These are phyloP conservation scores for Troilus luridus DNA, from an alignment of 2,888 invertebrate species.

Conservation along the genomic window DNA sequence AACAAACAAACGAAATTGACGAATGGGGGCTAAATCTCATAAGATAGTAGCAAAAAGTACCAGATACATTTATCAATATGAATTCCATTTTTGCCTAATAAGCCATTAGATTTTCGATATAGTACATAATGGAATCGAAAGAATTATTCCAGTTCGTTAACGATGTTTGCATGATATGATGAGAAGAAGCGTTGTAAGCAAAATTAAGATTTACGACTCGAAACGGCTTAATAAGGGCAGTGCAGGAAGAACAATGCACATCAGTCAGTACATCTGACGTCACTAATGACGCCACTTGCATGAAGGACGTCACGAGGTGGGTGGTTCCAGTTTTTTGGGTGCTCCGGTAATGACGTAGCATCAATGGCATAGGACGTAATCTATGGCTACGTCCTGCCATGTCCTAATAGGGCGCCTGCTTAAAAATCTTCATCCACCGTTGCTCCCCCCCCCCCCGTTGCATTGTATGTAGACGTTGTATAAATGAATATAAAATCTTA, in stretches of 20 bases:
- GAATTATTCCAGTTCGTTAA: background rate
- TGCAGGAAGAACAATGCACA: constrained; percentile 45
- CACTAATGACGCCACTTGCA: constrained; percentile 35
- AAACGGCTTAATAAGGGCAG: background rate
- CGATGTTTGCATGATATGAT: background rate
- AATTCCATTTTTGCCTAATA: too few species aligned
- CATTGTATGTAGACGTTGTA: constrained; percentile 19
- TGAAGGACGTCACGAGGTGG: constrained; percentile 54
- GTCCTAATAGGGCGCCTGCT: constrained; percentile 20
- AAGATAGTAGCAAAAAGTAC: too few species aligned
- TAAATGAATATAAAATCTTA: constrained; percentile 40
- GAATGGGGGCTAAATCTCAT: too few species aligned
- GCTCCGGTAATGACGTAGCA: constrained; percentile 19
- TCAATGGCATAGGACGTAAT: constrained; percentile 31
- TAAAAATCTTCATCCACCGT: constrained; percentile 42
- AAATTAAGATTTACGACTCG: constrained; percentile 24
- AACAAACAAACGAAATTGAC: too few species aligned
- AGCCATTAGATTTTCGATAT: background rate
- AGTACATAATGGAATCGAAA: background rate
- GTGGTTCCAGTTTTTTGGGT: constrained; percentile 24
- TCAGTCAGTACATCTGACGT: constrained; percentile 54
- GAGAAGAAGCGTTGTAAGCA: background rate
- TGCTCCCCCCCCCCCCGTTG: background rate
- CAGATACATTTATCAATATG: too few species aligned
- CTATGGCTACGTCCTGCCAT: background rate